These are phyloP conservation scores for Adelognathus sp. DNA, from an alignment of 2,888 invertebrate genomes.

Conservation along the genomic window DNA sequence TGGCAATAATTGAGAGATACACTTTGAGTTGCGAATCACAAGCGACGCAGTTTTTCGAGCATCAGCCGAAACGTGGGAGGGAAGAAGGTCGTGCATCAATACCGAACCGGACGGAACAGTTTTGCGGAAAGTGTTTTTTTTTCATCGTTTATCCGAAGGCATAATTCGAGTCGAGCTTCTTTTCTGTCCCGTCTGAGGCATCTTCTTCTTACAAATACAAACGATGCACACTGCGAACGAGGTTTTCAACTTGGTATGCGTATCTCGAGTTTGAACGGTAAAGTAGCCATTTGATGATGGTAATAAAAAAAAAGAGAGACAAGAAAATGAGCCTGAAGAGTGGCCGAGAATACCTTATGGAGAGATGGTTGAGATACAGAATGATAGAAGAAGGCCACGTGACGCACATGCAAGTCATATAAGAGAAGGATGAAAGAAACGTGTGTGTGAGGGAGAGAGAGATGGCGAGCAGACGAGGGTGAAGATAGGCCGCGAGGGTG, in stretches of 20 bases:
- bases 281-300: slow-evolving; percentile 48
- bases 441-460: slow-evolving; percentile 35
- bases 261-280: slow-evolving; percentile 31
- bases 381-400: slow-evolving; percentile 45
- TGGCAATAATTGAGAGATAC: slow-evolving; percentile 41
- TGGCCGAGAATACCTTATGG: slow-evolving; percentile 43
- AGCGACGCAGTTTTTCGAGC: slow-evolving; percentile 45
- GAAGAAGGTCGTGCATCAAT: slow-evolving; percentile 38
- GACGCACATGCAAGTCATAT: slow-evolving; percentile 53
- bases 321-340: slow-evolving; percentile 38
- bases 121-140: background rate
- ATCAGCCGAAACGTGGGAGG: background rate
- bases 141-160: background rate
- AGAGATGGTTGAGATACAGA: slow-evolving; percentile 24
- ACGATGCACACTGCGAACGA: background rate
- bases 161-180: background rate
- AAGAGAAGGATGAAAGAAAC: slow-evolving; percentile 53
- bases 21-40: slow-evolving; percentile 32
- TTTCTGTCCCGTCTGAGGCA: background rate
- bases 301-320: slow-evolving; percentile 32
- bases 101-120: slow-evolving; percentile 9
- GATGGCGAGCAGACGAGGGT: slow-evolving; percentile 6
- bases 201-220: background rate
- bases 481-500: slow-evolving; percentile 4
- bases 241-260: slow-evolving; percentile 20